Conservation (phyloP, 2,797 vertebrate species). For the Catharus ustulatus region DNA sequence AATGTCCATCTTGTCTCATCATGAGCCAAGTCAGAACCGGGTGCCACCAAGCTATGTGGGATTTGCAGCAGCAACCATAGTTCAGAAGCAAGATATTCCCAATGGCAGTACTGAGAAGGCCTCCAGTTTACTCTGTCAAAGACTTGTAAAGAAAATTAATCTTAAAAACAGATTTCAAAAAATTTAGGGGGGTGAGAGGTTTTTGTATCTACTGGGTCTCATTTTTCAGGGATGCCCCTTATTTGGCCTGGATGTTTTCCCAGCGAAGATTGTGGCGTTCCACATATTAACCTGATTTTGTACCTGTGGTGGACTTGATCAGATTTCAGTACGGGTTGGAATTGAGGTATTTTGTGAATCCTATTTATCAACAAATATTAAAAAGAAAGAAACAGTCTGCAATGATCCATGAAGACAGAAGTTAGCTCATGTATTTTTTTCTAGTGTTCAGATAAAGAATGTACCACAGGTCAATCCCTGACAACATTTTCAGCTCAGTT, state of each 20-base stretch:
- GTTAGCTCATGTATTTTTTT: fast-evolving
- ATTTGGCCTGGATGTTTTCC: background rate
- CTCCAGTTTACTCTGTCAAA: background rate
- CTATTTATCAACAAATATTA: background rate
- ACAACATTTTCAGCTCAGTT: background rate
- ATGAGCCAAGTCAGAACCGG: fast-evolving
- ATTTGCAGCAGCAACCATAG: background rate
- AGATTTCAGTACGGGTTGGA: background rate
- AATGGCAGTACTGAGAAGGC: background rate
- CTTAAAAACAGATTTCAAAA: background rate
- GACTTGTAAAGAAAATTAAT: background rate
- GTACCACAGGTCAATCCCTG: background rate
- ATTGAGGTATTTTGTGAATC: background rate
- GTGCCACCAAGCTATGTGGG: background rate
- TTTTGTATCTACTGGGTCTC: background rate
- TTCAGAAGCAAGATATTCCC: background rate
- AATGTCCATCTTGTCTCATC: background rate
- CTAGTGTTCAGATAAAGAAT: background rate
- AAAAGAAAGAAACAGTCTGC: background rate
- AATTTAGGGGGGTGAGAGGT: background rate
- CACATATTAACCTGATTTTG: background rate
- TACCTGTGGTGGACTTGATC: background rate
- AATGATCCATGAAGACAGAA: background rate
- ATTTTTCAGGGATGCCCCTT: background rate
- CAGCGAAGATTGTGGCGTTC: background rate